Base-by-base conservation (phyloP, 2,888 invertebrate species). In the Zelleria hepariella region DNA sequence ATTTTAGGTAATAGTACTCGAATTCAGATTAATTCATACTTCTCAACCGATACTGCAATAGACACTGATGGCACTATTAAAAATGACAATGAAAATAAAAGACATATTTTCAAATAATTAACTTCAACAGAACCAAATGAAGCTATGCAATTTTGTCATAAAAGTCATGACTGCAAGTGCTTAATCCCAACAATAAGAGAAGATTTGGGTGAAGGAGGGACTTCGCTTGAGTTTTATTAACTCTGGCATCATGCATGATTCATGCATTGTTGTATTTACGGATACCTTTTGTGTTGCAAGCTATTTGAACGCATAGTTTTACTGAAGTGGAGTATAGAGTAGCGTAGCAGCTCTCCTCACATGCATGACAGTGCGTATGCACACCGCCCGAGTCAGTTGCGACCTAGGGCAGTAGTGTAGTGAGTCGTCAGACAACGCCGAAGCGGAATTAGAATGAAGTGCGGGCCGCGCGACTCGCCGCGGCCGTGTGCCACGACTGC, bases 401-500 rank as follows among this genome's bases (percentile, higher is more conserved):
- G 27, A 55, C 55, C 27, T 55, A 55, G 55, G 55, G 27, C 20
- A 42, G 53, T 53, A 53, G 53, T 18, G 32, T n/a, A 32, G 55
- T 32, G 27, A 57, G 57, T 25, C 49, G 49, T 78, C 79, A 79
- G 81, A 83, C 76, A 80, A 32, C 78, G 82, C 80, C 78, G 82
- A 85, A 83, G 89, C 85, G 87, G 87, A 88, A 88, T 89, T 86
- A 87, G 88, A 88, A 86, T 86, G 85, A 86, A 86, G 82, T 84
- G 81, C 78, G 82, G 80, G 78, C 71, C 67, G 60, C 49, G 73
- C 75, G 73, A 73, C 72, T 78, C 79, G 80, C 78, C 77, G 86
- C 85, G 85, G 82, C 87, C 88, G 82, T 86, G 86, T 84, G 88
- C 89, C 86, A 87, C 89, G 89, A 89, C 91, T 84, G 88, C 89